A percentile compares a stretch with the other conserved stretches of the same genome.
phyloP scores from a whole-genome alignment of 2,797 vertebrate species.

The Dipus sagitta region DNA sequence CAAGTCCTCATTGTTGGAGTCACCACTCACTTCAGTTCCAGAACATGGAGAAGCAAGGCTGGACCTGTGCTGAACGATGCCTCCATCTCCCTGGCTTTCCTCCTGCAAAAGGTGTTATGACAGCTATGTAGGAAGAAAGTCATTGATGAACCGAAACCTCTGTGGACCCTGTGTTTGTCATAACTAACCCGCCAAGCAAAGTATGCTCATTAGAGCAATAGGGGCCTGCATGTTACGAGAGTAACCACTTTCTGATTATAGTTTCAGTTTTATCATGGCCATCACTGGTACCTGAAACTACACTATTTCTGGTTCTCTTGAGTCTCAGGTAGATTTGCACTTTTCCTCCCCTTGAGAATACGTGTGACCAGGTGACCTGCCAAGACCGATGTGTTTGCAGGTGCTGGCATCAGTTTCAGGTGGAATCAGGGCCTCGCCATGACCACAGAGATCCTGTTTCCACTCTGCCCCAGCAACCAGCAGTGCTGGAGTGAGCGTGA shows the following conservation, averaged over 20 bases:
- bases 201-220: too few species aligned
- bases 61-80: too few species aligned
- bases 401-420: rapidly evolving
- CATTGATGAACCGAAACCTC: too few species aligned
- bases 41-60: too few species aligned
- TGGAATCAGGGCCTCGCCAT: background rate
- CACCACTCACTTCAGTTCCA: too few species aligned
- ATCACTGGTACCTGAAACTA: background rate
- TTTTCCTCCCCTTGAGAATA: background rate
- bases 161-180: too few species aligned
- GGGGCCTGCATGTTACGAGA: too few species aligned
- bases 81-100: too few species aligned
- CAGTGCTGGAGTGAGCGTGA: background rate
- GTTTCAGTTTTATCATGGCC: background rate
- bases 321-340: background rate
- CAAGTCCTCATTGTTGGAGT: too few species aligned
- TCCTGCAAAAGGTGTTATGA: too few species aligned
- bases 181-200: too few species aligned
- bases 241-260: background rate
- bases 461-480: background rate
- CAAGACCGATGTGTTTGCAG: background rate
- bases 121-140: too few species aligned
- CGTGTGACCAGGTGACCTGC: background rate
- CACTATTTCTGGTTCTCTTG: background rate
- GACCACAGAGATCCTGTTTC: background rate